phyloP scores from a whole-genome alignment of 2,888 invertebrate species.

The Phoronis australis region DNA sequence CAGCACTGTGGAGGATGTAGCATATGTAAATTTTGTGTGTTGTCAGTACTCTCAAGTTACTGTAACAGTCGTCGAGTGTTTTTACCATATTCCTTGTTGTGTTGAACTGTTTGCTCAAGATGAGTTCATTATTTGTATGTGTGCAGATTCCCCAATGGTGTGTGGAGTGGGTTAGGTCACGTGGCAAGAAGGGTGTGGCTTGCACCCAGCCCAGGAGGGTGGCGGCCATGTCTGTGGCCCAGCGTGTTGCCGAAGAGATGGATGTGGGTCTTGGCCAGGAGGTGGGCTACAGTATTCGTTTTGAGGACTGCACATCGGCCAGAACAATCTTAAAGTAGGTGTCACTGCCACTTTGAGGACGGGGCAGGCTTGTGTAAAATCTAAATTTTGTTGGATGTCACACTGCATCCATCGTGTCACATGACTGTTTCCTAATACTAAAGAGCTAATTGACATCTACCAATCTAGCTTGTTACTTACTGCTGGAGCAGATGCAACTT shows the following conservation, averaged over 20 bases:
- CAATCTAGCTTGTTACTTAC: no score
- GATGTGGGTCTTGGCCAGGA: slow-evolving; percentile 87
- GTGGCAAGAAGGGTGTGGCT: slow-evolving; percentile 70
- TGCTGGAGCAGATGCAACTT: no score
- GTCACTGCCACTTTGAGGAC: no score
- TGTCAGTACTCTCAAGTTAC: no score
- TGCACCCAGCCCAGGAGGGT: slow-evolving; percentile 97
- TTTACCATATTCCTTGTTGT: neutral
- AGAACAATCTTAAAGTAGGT: slow-evolving; percentile 84
- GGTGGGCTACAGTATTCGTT: slow-evolving; percentile 95
- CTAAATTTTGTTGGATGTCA: no score
- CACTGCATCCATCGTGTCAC: no score
- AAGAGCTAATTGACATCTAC: no score
- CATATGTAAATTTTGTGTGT: no score
- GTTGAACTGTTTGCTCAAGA: neutral
- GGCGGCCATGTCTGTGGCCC: slow-evolving; percentile 99
- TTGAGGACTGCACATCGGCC: slow-evolving; percentile 95
- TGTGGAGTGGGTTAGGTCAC: slow-evolving; percentile 51
- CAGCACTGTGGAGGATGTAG: no score
- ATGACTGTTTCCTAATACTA: no score
- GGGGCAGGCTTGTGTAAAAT: no score
- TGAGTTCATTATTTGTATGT: neutral
- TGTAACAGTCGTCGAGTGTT: no score
- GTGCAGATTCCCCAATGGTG: slow-evolving; percentile 84
- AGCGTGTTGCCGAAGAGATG: slow-evolving; percentile 99